Evolutionary conservation across 2,888 invertebrate genomes (phyloP).

Genomic region (Crossocerus cetratus): DNA sequence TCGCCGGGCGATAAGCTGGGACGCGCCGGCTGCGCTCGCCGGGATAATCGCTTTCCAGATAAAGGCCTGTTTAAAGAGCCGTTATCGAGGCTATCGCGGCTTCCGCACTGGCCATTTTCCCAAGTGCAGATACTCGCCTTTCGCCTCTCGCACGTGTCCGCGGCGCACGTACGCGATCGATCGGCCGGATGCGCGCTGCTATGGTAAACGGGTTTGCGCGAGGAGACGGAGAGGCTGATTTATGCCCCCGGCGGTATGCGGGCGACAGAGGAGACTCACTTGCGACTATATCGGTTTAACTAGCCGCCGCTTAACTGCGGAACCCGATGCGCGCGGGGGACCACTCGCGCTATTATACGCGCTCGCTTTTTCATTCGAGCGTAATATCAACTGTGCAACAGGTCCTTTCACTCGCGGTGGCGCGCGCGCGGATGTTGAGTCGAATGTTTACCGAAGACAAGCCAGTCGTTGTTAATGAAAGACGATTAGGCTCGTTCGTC

Average conservation of each 20-base stretch:
- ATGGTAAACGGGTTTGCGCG: no score
- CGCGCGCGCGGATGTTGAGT: no score
- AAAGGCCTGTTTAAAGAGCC: not conserved
- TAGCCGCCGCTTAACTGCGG: not conserved
- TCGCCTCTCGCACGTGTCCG: not conserved
- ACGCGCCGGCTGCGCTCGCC: no score
- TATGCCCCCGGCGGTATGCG: not conserved
- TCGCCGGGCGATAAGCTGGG: not conserved
- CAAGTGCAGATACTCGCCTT: not conserved
- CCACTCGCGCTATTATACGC: not conserved
- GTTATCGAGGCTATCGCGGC: not conserved
- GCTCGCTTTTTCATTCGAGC: constrained; percentile 34
- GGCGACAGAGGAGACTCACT: constrained; percentile 12
- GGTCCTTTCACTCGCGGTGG: no score
- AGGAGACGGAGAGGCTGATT: constrained; percentile 6
- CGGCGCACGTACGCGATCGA: not conserved
- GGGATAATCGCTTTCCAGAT: constrained; percentile 2
- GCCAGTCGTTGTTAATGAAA: no score
- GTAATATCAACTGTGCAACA: constrained; percentile 41
- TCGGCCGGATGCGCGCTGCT: not conserved
- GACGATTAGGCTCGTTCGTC: no score
- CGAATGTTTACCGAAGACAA: no score
- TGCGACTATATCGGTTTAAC: constrained; percentile 30
- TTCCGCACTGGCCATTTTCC: not conserved
- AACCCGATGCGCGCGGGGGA: constrained; percentile 37